Percentiles rank a stretch among this genome's conserved stretches.
phyloP scores from a whole-genome alignment of 2,797 vertebrate genomes.

The Rhinella marina region DNA sequence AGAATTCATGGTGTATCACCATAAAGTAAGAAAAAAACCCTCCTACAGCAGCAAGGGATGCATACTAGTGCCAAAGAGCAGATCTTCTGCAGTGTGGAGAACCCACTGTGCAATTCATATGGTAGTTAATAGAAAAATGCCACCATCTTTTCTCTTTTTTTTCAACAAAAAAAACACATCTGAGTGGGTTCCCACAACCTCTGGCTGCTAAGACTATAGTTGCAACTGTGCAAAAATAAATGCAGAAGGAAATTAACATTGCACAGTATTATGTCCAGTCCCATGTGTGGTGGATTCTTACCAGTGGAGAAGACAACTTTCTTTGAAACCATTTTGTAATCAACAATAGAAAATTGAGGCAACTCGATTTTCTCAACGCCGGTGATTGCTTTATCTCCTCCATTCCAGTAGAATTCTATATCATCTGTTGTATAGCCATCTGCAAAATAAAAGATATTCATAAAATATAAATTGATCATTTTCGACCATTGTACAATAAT shows the following conservation, averaged over 20 bases:
- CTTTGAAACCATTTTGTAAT: conserved; percentile 91
- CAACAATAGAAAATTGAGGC: conserved; percentile 92
- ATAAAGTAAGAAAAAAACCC: background rate
- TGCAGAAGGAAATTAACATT: background rate
- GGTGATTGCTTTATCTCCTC: conserved; percentile 85
- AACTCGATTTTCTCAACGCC: conserved; percentile 93
- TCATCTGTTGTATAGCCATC: conserved; percentile 96
- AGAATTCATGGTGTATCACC: background rate
- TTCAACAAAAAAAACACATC: background rate
- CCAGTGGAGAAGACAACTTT: conserved; percentile 94
- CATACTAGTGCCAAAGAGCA: background rate
- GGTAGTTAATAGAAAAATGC: background rate
- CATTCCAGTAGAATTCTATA: conserved; percentile 96
- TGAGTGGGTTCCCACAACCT: background rate
- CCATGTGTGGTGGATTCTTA: conserved; percentile 65
- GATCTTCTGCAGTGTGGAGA: background rate
- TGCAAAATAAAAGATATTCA: conserved; percentile 67
- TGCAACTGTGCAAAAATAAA: too few relatives aligned
- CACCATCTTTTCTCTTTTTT: background rate
- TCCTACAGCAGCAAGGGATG: background rate
- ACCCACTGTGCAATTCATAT: background rate
- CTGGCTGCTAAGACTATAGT: background rate
- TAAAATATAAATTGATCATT: background rate
- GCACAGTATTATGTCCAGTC: background rate
- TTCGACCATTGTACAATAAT: background rate